Percentiles rank a stretch among this genome's conserved stretches.
These are phyloP conservation scores for Aplysia californica DNA, from an alignment of 1,140 invertebrate species.

Conservation along the genomic window DNA sequence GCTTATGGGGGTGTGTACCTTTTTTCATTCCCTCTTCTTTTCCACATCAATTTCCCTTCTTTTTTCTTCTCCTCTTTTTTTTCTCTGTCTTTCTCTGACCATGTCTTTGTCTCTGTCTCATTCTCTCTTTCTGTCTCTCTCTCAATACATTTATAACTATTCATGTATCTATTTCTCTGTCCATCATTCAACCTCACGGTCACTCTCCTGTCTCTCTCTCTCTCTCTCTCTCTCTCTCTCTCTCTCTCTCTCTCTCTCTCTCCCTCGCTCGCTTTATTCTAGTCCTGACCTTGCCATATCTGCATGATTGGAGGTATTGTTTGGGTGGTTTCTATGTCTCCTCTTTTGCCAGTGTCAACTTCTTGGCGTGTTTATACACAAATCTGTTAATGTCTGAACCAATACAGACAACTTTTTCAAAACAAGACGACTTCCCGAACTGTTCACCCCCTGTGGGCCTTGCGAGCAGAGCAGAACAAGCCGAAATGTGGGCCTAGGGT, in stretches of 20 bases:
- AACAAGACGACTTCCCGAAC: too few species aligned
- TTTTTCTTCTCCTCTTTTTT: not conserved
- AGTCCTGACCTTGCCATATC: not conserved
- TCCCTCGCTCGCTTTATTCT: conserved; percentile 3
- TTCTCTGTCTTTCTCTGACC: not conserved
- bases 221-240: conserved; percentile 23
- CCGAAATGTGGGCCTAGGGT: too few species aligned
- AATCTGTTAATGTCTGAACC: too few species aligned
- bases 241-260: not conserved
- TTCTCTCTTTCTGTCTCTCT: conserved; percentile 11
- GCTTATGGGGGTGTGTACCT: not conserved
- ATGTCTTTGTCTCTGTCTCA: not conserved
- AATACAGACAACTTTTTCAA: too few species aligned
- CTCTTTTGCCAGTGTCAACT: too few species aligned
- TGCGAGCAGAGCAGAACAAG: too few species aligned
- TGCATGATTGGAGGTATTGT: too few species aligned
- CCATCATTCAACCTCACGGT: not conserved
- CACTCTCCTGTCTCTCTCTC: not conserved
- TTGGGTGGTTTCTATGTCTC: too few species aligned
- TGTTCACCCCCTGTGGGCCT: too few species aligned
- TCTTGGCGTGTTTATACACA: too few species aligned
- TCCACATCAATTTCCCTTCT: not conserved
- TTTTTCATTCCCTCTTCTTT: not conserved
- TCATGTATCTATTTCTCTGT: not conserved
- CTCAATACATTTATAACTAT: conserved; percentile 4